Evolutionary conservation across 1,140 invertebrate genomes (phyloP), one percentile per base, ranked within the genome.

Genomic region (Nautilus pompilius): DNA sequence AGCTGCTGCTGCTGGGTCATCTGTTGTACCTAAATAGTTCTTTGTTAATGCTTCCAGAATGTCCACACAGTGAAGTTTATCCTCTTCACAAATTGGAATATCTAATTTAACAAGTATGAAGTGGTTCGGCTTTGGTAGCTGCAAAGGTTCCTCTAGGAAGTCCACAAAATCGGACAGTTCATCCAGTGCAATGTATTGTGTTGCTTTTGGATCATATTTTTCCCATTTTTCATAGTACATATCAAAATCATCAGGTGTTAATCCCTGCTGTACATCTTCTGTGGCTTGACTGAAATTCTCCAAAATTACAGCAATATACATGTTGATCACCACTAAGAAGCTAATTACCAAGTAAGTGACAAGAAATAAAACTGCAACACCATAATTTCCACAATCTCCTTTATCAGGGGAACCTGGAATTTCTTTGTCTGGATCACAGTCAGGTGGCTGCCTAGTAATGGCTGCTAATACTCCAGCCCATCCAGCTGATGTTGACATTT

Each of bases 211-310:
- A 84, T 99, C 96, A 83, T 95, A 99, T 75, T 95, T 90, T 80
- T 98, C 95, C 96, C 96, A 99, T 70, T 98, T 96, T 84, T 98
- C 96, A 81, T 99, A 99, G 84, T 97, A 99, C 94, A 98, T 97
- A 80, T 99, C 96, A 85, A 98, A 98, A 82, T 99, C 96, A 83
- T 99, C 96, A 80, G 97, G 95, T 32, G 96, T 98, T 48, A 98
- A 86, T 5, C 96, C 95, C 83, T 98, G 95, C 80, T 98, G 95
- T 48, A 98, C 96, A 83, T 98, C 96, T 85, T 98, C 96, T 46
- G 95, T 98, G 33, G 96, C 96, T 85, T 94, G 91, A 51, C 93
- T 96, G 84, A 98, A 99, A 84, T 98, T 99, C 84, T 99, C 96
- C 82, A 99, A 88, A 83, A 99, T 98, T 80, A 98, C 95, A 76